Base-by-base conservation (phyloP, 2,113 vertebrate genomes). In the Alligator mississippiensis region DNA sequence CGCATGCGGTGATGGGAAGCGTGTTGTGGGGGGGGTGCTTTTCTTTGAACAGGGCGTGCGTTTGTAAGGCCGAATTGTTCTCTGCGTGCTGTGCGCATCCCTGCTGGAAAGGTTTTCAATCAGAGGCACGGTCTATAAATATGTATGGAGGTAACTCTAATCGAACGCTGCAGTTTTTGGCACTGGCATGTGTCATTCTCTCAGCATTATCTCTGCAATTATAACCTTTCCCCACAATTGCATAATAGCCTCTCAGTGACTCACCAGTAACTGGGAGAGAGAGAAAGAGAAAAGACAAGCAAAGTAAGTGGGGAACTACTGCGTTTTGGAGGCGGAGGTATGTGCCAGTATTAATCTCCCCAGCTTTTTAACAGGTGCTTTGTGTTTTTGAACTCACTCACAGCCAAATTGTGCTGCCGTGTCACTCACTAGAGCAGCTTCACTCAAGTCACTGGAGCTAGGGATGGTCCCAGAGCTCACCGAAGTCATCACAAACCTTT, bases 1-100 rank as follows among this genome's bases (percentile, higher is more conserved):
- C 0, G 15, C 6, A 76, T 0, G 1, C 9, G 82, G 64, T 22
- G 47, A 0, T 1, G n/a, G 55, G 47, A 2, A 47, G 47, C 47
- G 47, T 47, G 47, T 47, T 47, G 47, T 47, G 47, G 47, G 21
- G 16, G 28, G 1, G 64, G 9, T 21, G 75, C 54, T 21, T 34
- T 24, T 83, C 80, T 75, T 30, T 4, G 58, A 25, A 59, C 2
- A 0, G 3, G 28, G 58, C 38, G 22, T 54, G 9, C 9, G 13
- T 38, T 25, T 63, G 82, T 11, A 77, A 21, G 27, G 64, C 30
- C 1, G 2, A 15, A 90, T 90, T 90, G 88, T 90, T 80, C 88
- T 9, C 61, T 63, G 82, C 25, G 38, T 78, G 19, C 2, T 8
- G 21, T 59, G 28, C 76, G 59, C 79, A 59, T 90, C 70, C 5